These are phyloP conservation scores for Halictus ligatus DNA, from an alignment of 2,888 invertebrate species.

Conservation along the genomic window DNA sequence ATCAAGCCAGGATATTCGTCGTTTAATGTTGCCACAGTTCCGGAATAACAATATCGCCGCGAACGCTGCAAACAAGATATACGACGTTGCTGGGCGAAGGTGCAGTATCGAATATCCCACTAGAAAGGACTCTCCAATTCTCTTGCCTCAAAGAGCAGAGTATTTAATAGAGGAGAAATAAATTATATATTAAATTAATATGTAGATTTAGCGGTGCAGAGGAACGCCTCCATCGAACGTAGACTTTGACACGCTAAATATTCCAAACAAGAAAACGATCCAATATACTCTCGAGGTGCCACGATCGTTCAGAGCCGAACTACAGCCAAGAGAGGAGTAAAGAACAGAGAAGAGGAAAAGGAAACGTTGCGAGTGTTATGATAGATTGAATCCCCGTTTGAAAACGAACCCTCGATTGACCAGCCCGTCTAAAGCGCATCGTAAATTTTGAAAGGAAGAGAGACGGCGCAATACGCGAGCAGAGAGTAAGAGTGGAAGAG, in stretches of 20 bases:
- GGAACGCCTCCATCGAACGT: neutral
- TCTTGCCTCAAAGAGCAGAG: no score
- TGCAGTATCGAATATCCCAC: neutral
- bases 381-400: constrained; percentile 19
- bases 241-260: neutral
- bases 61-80: neutral
- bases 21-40: neutral
- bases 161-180: neutral
- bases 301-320: neutral
- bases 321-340: neutral
- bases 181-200: neutral
- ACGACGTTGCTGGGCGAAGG: no score
- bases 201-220: neutral
- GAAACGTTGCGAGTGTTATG: neutral
- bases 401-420: constrained; percentile 27
- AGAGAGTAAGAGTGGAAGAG: no score
- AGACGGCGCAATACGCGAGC: neutral
- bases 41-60: no score
- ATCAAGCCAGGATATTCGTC: neutral
- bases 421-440: constrained; percentile 20
- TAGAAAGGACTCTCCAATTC: neutral
- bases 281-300: neutral
- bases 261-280: neutral
- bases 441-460: neutral
- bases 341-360: neutral